Percentiles rank a stretch among this genome's conserved stretches.
Conservation (phyloP, 2,888 invertebrate species). For the Pardosa pseudoannulata region DNA sequence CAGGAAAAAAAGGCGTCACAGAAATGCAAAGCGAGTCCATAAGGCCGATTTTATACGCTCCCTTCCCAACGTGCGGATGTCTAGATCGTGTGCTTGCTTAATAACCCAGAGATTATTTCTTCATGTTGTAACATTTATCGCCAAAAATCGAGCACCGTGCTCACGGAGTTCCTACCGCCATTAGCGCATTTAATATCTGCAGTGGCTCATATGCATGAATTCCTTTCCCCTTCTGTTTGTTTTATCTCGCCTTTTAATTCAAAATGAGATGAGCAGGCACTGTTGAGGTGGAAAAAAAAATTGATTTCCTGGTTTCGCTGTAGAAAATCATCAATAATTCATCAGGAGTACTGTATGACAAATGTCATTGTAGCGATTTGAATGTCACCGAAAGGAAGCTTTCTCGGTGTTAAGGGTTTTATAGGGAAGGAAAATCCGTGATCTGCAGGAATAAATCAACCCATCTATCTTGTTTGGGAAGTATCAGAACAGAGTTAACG, state of each 20-base stretch:
- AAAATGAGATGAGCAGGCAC: conserved; percentile 13
- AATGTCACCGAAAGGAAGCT: conserved; percentile 2
- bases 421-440: conserved; percentile 3
- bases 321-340: conserved; percentile 11
- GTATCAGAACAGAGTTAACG: background rate
- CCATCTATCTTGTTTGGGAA: background rate
- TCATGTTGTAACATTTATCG: conserved; percentile 51
- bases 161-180: background rate
- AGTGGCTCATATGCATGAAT: conserved; percentile 1
- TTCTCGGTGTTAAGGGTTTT: background rate
- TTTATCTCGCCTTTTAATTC: conserved; percentile 19
- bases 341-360: conserved; percentile 11
- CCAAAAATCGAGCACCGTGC: conserved; percentile 33
- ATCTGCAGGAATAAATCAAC: background rate
- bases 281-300: background rate
- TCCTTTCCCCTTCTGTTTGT: background rate
- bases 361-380: conserved; percentile 8
- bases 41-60: conserved; percentile 14
- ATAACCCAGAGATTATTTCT: conserved; percentile 29
- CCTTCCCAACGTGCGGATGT: conserved; percentile 56
- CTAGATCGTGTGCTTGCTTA: conserved; percentile 42
- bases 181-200: conserved; percentile 8
- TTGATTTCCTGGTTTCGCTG: background rate
- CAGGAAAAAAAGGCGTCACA: conserved; percentile 39
- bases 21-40: no score